Percentiles rank a stretch among this genome's conserved stretches.
phyloP scores from a whole-genome alignment of 1,140 invertebrate genomes.

The Ladona fulva region DNA sequence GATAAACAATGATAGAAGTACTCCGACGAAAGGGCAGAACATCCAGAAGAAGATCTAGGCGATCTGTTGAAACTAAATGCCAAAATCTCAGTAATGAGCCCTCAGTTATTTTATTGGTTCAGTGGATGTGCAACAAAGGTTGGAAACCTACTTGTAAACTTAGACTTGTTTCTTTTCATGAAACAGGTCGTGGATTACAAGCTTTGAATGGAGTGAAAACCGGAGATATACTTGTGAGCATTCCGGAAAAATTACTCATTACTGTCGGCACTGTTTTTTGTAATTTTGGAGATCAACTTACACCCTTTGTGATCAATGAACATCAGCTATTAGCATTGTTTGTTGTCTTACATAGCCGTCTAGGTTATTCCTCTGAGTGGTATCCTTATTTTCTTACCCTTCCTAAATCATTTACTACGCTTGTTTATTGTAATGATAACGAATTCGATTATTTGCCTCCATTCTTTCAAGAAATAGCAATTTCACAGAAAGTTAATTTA shows the following conservation, averaged over 20 bases:
- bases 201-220: conserved; percentile 40
- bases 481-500: conserved; percentile 24
- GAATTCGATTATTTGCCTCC: conserved; percentile 31
- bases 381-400: conserved; percentile 48
- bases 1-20: neutral
- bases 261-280: conserved; percentile 37
- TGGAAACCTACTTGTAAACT: conserved; percentile 37
- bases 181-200: conserved; percentile 50
- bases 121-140: conserved; percentile 38
- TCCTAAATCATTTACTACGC: conserved; percentile 42
- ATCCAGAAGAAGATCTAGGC: neutral
- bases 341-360: conserved; percentile 15
- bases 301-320: conserved; percentile 39
- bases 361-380: conserved; percentile 32
- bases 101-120: neutral
- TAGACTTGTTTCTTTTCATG: conserved; percentile 37
- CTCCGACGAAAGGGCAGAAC: neutral
- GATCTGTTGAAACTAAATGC: neutral
- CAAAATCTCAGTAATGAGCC: neutral
- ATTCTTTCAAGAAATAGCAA: conserved; percentile 26
- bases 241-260: conserved; percentile 48
- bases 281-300: conserved; percentile 30
- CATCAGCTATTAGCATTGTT: conserved; percentile 31
- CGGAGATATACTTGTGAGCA: conserved; percentile 44
- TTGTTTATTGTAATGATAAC: conserved; percentile 39